These are phyloP conservation scores for Morpho helenor DNA, from an alignment of 2,888 invertebrate genomes.

Conservation along the genomic window DNA sequence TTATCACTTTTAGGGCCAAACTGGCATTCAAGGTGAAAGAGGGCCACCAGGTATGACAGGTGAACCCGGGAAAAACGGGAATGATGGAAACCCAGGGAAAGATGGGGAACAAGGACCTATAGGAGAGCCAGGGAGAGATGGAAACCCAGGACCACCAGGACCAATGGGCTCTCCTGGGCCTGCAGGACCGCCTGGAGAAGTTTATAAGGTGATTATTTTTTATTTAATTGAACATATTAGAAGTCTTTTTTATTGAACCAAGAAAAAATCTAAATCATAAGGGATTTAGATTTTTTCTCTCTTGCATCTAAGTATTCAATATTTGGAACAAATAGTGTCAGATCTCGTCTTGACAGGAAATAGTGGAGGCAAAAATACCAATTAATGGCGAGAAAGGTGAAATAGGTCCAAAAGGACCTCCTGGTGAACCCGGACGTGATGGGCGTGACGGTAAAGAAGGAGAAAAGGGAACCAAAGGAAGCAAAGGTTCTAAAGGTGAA, in stretches of 20 bases:
- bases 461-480: conserved; percentile 59
- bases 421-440: conserved; percentile 77
- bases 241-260: not conserved
- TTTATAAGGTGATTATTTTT: conserved; percentile 41
- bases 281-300: too few relatives aligned
- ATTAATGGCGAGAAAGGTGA: conserved; percentile 48
- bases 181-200: conserved; percentile 76
- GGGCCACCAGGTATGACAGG: conserved; percentile 5
- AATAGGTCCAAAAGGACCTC: conserved; percentile 43
- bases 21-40: conserved; percentile 57
- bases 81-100: conserved; percentile 76
- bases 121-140: conserved; percentile 86
- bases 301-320: not conserved
- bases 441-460: conserved; percentile 80
- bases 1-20: not conserved
- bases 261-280: not conserved
- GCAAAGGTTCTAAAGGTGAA: conserved; percentile 36
- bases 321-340: conserved; percentile 35
- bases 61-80: conserved; percentile 81
- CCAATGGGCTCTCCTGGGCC: conserved; percentile 78
- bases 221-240: not conserved
- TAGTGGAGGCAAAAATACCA: conserved; percentile 42
- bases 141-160: conserved; percentile 81
- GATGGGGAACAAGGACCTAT: conserved; percentile 79
- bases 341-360: conserved; percentile 51